Evolutionary conservation across 2,888 invertebrate species (phyloP).

Genomic region (Morpho helenor): DNA sequence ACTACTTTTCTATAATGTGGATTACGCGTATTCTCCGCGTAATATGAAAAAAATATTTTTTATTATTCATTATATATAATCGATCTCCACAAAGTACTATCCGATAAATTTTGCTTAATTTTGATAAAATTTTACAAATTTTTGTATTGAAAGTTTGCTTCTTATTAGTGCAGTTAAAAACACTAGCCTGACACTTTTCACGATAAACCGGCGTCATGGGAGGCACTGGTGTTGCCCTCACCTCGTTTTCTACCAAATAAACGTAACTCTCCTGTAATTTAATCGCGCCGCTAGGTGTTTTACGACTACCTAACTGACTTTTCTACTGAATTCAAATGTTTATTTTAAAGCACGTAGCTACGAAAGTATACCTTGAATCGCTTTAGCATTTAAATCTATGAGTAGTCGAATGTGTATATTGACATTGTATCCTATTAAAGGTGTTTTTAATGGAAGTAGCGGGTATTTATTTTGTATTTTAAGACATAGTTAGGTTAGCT

Average conservation of each 20-base stretch:
- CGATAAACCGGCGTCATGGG: slow-evolving; percentile 64
- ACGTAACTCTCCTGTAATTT: slow-evolving; percentile 59
- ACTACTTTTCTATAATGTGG: too few relatives aligned
- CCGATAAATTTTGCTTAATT: too few relatives aligned
- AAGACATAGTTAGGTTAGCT: too few relatives aligned
- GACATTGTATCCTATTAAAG: neutral
- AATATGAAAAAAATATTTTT: too few relatives aligned
- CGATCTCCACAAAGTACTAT: too few relatives aligned
- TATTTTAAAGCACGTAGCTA: slow-evolving; percentile 27
- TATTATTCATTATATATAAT: too few relatives aligned
- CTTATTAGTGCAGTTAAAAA: slow-evolving; percentile 57
- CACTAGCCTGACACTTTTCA: slow-evolving; percentile 59
- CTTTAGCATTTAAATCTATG: slow-evolving; percentile 19
- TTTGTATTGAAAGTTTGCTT: slow-evolving; percentile 59
- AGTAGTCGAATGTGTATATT: slow-evolving; percentile 12
- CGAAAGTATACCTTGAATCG: slow-evolving; percentile 20
- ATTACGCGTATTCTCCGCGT: too few relatives aligned
- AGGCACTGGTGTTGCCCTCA: slow-evolving; percentile 42
- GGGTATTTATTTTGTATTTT: too few relatives aligned
- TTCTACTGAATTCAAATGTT: slow-evolving; percentile 25
- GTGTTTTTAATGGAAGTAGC: neutral
- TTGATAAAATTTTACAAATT: too few relatives aligned
- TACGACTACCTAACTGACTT: slow-evolving; percentile 26
- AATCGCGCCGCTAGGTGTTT: slow-evolving; percentile 40
- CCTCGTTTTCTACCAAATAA: slow-evolving; percentile 46